Base-by-base conservation (phyloP, 92 coral and sea anemone species). In the Anthopleura xanthogrammica region DNA sequence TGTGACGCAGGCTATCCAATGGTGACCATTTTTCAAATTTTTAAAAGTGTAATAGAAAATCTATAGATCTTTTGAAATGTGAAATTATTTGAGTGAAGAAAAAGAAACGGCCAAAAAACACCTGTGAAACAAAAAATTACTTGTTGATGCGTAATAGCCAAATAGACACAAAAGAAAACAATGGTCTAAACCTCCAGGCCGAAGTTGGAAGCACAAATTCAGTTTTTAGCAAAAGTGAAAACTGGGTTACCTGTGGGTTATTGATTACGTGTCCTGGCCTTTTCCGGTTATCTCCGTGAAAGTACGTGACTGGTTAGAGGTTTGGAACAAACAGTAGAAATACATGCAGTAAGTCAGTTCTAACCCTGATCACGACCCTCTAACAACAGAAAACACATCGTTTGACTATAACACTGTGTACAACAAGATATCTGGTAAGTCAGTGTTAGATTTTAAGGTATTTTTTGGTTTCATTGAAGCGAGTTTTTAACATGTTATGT, bases 261-360 rank as follows among this genome's bases (percentile, higher is more conserved):
- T 62, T 60, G 52, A 12, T 72, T 64, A 62, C 64, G 78, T 81
- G 74, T 19, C 84, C 84, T 8, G 73, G 70, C 83, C 83, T 57
- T 40, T 80, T 80, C 75, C 83, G 29, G 75, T 80, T 60, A 23
- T 46, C 46, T 80, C 36, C 11, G 58, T 54, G 29, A 5, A 8
- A 14, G 70, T 62, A 62, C 70, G 70, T 62, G 70, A 62, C 70
- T 16, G 29, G 19, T 23, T 4, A 29, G 36, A 29, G 36, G 36
- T 29, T 29, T 29, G 11, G 70, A 62, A 20, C 70, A 20, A 20
- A 7, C 19, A 14, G 64, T 5, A 58, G 64, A 62, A 20, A 23
- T n/a, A 62, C 70, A 23, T 62, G 70, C 70, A 62, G 29, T 4
- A 1, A 62, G 19, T 62, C 70, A 62, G 2, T 20, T 14, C 70